phyloP scores from a whole-genome alignment of 1,140 invertebrate genomes.

The Aleiodes sp. region DNA sequence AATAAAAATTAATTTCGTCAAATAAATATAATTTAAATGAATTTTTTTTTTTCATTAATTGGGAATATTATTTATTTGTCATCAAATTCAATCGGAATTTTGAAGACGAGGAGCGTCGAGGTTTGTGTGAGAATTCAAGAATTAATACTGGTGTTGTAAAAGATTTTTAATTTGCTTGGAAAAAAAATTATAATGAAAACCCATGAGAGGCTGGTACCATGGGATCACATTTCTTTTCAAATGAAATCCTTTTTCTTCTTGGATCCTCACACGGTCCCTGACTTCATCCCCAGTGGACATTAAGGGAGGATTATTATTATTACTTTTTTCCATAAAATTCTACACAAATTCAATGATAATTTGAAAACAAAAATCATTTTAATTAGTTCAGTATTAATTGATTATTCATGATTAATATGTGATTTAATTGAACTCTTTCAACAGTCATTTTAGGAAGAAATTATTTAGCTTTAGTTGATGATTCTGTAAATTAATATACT shows the following conservation, averaged over 20 bases:
- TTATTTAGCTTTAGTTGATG: neutral
- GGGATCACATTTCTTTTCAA: neutral
- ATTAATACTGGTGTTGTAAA: slow-evolving; percentile 11
- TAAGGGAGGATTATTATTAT: neutral
- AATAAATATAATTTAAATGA: neutral
- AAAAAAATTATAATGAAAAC: neutral
- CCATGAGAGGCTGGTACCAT: slow-evolving; percentile 34
- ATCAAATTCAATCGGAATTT: too few relatives aligned
- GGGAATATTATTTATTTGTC: too few relatives aligned
- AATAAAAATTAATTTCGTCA: neutral
- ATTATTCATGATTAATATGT: neutral
- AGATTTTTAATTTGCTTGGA: neutral
- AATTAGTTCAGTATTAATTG: neutral
- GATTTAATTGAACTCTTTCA: neutral
- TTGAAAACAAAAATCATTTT: neutral
- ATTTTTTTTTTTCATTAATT: neutral
- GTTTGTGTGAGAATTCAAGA: neutral
- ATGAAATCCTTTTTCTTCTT: neutral
- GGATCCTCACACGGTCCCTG: neutral
- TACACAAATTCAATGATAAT: neutral
- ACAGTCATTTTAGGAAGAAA: neutral
- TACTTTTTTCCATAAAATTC: neutral
- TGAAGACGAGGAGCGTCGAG: neutral
- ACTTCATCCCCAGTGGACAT: neutral
- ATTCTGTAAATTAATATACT: neutral